Percentiles rank a stretch among this genome's conserved stretches.
Evolutionary conservation across 2,888 invertebrate genomes (phyloP).

Genomic region (Oscheius sp.): DNA sequence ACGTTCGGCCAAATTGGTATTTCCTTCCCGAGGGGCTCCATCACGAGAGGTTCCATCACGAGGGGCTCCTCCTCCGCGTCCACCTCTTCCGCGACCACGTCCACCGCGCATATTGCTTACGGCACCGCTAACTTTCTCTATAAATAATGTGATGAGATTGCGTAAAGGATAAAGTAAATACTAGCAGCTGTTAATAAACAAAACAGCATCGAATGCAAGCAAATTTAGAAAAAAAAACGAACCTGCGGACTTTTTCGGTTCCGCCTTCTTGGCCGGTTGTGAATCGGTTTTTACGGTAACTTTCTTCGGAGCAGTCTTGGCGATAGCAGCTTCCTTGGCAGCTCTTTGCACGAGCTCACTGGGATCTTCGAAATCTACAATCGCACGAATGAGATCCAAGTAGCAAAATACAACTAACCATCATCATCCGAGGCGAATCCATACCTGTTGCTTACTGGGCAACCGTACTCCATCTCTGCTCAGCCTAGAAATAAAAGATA

Average conservation of each 20-base stretch:
- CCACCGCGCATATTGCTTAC: conserved; percentile 60
- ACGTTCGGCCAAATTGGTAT: conserved; percentile 46
- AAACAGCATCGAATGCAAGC: neutral
- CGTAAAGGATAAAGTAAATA: neutral
- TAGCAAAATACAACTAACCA: conserved; percentile 47
- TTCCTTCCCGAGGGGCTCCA: conserved; percentile 43
- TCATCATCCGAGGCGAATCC: conserved; percentile 65
- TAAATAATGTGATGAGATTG: neutral
- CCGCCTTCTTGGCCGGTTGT: neutral
- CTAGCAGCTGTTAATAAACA: neutral
- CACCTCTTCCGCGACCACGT: conserved; percentile 62
- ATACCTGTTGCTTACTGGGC: conserved; percentile 66
- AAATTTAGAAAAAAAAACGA: neutral
- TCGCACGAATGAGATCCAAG: neutral
- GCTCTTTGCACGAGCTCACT: conserved; percentile 59
- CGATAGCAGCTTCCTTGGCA: conserved; percentile 53
- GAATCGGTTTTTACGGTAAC: conserved; percentile 6
- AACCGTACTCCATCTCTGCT: conserved; percentile 63
- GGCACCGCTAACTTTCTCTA: conserved; percentile 44
- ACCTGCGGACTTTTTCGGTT: conserved; percentile 10
- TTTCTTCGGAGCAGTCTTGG: conserved; percentile 34
- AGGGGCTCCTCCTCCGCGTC: no score
- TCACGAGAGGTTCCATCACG: conserved; percentile 39
- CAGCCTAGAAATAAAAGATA: no score
- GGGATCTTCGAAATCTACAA: conserved; percentile 65